Percentiles rank a stretch among this genome's conserved stretches.
Evolutionary conservation across 2,113 vertebrate genomes (phyloP).

Genomic region (Coryphaenoides rupestris): DNA sequence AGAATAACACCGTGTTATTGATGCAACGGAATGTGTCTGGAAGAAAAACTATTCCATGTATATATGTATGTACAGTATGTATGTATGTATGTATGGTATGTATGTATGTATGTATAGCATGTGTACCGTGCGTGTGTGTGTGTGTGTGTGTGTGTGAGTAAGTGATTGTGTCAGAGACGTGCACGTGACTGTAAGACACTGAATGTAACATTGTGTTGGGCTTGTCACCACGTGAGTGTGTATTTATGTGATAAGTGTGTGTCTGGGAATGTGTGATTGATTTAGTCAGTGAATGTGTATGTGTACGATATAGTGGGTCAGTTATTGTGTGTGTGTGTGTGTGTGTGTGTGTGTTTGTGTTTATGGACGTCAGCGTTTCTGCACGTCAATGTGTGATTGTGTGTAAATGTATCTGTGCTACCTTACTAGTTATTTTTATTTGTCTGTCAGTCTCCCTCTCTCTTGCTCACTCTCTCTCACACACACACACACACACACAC

Average conservation of each 20-base stretch:
- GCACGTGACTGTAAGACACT: no score
- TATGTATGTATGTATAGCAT: neutral
- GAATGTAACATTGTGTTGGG: no score
- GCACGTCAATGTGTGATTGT: neutral
- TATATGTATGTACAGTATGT: neutral
- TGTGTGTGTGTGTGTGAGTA: neutral
- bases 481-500: constrained; percentile 22
- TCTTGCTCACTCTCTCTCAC: constrained; percentile 6
- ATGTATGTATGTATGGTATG: neutral
- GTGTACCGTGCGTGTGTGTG: constrained; percentile 4
- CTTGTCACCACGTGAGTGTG: no score
- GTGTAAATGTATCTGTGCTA: neutral
- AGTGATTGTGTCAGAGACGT: no score
- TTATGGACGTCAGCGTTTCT: neutral
- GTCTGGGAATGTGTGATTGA: no score
- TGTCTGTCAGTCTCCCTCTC: constrained; percentile 1
- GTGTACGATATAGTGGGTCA: no score
- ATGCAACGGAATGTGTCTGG: neutral
- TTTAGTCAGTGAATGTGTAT: no score
- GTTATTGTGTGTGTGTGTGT: neutral
- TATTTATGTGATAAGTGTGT: no score
- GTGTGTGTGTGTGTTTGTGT: neutral
- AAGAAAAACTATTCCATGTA: neutral
- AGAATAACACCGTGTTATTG: neutral
- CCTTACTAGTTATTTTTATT: neutral